A percentile compares a stretch with the other conserved stretches of the same genome.
These are phyloP conservation scores for Ploceus nigricollis DNA, from an alignment of 2,113 vertebrate species.

Conservation along the genomic window DNA sequence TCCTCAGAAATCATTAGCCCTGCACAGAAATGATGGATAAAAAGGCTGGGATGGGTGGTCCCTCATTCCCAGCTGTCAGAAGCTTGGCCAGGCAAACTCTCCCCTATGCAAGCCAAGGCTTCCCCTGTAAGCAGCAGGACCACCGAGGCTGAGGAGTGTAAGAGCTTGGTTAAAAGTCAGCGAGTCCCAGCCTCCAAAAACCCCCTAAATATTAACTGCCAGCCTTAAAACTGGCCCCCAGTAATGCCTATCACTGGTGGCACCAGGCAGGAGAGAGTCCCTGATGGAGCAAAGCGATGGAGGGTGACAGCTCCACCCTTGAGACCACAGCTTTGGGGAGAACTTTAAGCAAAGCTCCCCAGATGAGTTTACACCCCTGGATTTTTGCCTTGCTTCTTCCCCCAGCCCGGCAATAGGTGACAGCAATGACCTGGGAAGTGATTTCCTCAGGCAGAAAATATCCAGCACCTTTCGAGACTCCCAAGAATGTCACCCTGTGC, in stretches of 20 bases:
- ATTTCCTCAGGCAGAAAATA: not conserved
- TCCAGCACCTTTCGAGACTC: not conserved
- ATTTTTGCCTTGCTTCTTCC: not conserved
- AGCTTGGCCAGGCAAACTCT: not conserved
- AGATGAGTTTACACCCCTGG: not conserved
- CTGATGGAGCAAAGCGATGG: not conserved
- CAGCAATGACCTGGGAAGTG: not conserved
- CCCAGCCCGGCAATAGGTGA: not conserved
- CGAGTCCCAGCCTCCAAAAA: not conserved
- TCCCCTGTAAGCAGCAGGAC: not conserved
- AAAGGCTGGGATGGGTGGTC: not conserved
- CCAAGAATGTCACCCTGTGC: not conserved
- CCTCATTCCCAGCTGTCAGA: not conserved
- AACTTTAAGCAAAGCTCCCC: not conserved
- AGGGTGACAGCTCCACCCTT: not conserved
- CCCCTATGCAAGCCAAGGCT: not conserved
- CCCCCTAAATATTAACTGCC: not conserved
- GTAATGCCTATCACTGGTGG: accelerated
- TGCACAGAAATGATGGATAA: not conserved
- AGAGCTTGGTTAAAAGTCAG: not conserved
- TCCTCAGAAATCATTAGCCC: not conserved
- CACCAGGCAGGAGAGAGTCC: not conserved
- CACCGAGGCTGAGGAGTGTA: accelerated
- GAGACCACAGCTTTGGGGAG: not conserved
- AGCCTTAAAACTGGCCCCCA: not conserved